Evolutionary conservation across 1,140 invertebrate species (phyloP).

Genomic region (Helicoverpa zea): DNA sequence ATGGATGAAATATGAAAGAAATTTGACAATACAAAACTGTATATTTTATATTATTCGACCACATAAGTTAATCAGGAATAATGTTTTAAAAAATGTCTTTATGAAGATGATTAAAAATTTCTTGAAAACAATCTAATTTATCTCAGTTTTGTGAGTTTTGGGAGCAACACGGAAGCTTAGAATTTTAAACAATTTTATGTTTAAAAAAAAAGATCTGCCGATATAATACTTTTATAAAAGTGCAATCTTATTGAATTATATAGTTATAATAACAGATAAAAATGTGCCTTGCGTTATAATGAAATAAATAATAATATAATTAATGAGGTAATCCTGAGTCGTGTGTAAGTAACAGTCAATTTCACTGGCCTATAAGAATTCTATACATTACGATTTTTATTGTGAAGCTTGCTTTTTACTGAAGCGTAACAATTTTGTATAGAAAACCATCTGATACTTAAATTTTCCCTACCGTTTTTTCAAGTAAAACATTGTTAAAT

Average conservation of each 20-base stretch:
- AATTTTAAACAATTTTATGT: slow-evolving; percentile 63
- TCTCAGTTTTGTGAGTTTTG: slow-evolving; percentile 57
- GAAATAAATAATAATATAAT: slow-evolving; percentile 64
- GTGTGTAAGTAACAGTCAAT: slow-evolving; percentile 83
- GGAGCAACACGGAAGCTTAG: slow-evolving; percentile 58
- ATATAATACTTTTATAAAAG: slow-evolving; percentile 57
- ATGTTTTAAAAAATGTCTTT: no score
- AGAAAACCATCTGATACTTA: background rate
- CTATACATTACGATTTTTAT: slow-evolving; percentile 70
- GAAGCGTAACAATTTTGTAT: background rate
- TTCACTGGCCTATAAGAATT: slow-evolving; percentile 78
- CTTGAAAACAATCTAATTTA: slow-evolving; percentile 44
- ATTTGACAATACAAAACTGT: no score
- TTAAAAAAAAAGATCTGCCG: slow-evolving; percentile 76
- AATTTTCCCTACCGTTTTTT: background rate
- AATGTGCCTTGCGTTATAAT: slow-evolving; percentile 84
- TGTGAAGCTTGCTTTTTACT: slow-evolving; percentile 32
- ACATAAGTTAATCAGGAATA: background rate
- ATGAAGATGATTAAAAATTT: background rate
- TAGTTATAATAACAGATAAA: slow-evolving; percentile 65
- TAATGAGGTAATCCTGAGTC: slow-evolving; percentile 69
- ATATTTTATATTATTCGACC: no score
- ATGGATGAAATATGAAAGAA: no score
- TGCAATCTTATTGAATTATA: slow-evolving; percentile 63
- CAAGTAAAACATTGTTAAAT: no score